phyloP scores from a whole-genome alignment of 1,140 invertebrate genomes.

The Drosophila pachea region DNA sequence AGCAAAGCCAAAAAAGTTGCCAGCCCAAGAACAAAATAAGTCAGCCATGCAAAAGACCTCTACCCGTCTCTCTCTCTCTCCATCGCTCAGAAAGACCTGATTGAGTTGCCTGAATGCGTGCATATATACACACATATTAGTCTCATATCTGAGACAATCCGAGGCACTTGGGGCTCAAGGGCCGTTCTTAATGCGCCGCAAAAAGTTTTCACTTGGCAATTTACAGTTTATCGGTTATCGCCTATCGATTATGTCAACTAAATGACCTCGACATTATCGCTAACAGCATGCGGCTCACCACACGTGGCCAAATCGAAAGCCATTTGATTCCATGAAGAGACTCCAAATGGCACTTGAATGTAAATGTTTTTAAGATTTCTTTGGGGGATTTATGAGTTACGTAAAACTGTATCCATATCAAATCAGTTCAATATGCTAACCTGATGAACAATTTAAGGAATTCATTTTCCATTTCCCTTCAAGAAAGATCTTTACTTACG shows the following conservation, averaged over 20 bases:
- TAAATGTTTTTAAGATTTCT: too few relatives aligned
- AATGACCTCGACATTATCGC: slow-evolving; percentile 70
- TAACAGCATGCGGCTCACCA: slow-evolving; percentile 43
- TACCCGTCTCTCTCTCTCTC: background rate
- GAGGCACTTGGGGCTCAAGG: slow-evolving; percentile 36
- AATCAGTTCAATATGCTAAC: too few relatives aligned
- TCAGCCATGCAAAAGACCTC: slow-evolving; percentile 59
- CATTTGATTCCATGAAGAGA: slow-evolving; percentile 15
- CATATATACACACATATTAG: slow-evolving; percentile 20
- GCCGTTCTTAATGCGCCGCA: slow-evolving; percentile 59
- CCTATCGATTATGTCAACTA: slow-evolving; percentile 72
- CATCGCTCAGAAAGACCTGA: slow-evolving; percentile 37
- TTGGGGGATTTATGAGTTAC: too few relatives aligned
- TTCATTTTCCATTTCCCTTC: too few relatives aligned
- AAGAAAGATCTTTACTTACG: too few relatives aligned
- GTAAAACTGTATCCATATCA: too few relatives aligned
- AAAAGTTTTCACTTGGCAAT: slow-evolving; percentile 67
- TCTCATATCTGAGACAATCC: slow-evolving; percentile 41
- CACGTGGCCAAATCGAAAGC: slow-evolving; percentile 13
- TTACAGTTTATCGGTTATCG: slow-evolving; percentile 73
- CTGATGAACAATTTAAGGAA: too few relatives aligned
- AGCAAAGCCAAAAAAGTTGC: slow-evolving; percentile 42
- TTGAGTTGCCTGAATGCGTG: slow-evolving; percentile 47
- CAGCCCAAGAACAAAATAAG: slow-evolving; percentile 59
- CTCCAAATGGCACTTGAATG: too few relatives aligned